These are phyloP conservation scores for Lottia gigantea DNA, from an alignment of 2,888 invertebrate species.

Conservation along the genomic window DNA sequence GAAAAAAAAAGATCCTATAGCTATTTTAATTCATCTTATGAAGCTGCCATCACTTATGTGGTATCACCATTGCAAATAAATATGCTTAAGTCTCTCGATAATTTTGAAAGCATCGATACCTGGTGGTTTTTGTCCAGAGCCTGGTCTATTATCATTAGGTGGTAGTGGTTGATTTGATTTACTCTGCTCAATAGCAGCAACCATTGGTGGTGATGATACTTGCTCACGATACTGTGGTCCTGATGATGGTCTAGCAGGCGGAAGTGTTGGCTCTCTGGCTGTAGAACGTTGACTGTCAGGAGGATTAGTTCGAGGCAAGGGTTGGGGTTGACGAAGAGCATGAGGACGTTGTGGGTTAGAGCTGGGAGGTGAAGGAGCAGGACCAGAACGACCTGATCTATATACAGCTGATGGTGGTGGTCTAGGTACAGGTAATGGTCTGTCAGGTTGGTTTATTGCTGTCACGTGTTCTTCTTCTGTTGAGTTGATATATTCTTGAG, in stretches of 20 bases:
- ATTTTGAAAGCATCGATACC: slow-evolving; percentile 33
- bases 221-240: slow-evolving; percentile 1
- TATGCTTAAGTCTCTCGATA: no score
- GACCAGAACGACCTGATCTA: slow-evolving; percentile 33
- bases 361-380: slow-evolving; percentile 36
- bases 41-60: no score
- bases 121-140: slow-evolving; percentile 50
- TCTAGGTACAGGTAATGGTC: not conserved
- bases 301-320: slow-evolving; percentile 42
- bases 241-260: slow-evolving; percentile 23
- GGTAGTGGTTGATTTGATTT: slow-evolving; percentile 33
- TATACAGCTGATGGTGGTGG: slow-evolving; percentile 23
- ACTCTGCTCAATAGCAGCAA: slow-evolving; percentile 26
- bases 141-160: slow-evolving; percentile 35
- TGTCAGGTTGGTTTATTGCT: not conserved
- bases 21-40: no score
- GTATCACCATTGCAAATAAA: no score
- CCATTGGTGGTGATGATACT: slow-evolving; percentile 19
- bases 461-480: slow-evolving; percentile 1
- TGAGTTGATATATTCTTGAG: not conserved
- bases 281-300: slow-evolving; percentile 26
- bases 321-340: slow-evolving; percentile 42
- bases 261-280: slow-evolving; percentile 14
- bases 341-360: slow-evolving; percentile 41
- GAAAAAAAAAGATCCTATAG: no score